Evolutionary conservation across 2,888 invertebrate genomes (phyloP).

Genomic region (Eristalinus sepulchralis): DNA sequence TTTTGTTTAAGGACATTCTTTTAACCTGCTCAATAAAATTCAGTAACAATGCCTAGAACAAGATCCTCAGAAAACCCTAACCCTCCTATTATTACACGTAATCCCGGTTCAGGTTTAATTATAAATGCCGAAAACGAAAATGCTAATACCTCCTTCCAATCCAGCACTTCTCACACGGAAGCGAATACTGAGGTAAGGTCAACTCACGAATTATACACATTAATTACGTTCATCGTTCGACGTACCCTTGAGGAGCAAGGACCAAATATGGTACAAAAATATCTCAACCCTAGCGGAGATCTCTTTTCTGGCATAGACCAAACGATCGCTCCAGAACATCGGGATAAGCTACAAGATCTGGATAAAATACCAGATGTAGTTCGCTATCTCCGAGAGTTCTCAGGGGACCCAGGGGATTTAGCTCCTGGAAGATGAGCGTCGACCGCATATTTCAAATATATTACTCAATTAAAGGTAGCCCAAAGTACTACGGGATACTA

Average conservation of each 20-base stretch:
- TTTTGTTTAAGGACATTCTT: too few species aligned
- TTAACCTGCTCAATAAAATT: too few species aligned
- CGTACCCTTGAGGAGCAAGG: not conserved
- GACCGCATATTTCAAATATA: conserved; percentile 38
- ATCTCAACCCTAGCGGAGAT: not conserved
- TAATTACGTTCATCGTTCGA: not conserved
- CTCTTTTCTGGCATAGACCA: not conserved
- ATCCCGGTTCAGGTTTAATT: too few species aligned
- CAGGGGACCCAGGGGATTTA: conserved; percentile 31
- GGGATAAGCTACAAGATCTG: conserved; percentile 14
- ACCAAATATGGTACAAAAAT: not conserved
- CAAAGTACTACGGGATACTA: conserved; percentile 39
- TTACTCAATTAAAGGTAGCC: conserved; percentile 24
- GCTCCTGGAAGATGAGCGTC: conserved; percentile 46
- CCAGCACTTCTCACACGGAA: not conserved
- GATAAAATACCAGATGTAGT: conserved; percentile 53
- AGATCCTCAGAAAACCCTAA: too few species aligned
- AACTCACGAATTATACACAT: not conserved
- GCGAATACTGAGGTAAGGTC: not conserved
- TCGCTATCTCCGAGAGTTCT: conserved; percentile 28
- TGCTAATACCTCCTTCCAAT: not conserved
- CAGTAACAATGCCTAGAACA: too few species aligned
- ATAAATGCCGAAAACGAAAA: too few species aligned
- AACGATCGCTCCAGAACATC: not conserved
- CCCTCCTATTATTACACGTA: too few species aligned